These are phyloP conservation scores for Neostethus bicornis DNA, from an alignment of 2,797 vertebrate genomes.

Conservation along the genomic window DNA sequence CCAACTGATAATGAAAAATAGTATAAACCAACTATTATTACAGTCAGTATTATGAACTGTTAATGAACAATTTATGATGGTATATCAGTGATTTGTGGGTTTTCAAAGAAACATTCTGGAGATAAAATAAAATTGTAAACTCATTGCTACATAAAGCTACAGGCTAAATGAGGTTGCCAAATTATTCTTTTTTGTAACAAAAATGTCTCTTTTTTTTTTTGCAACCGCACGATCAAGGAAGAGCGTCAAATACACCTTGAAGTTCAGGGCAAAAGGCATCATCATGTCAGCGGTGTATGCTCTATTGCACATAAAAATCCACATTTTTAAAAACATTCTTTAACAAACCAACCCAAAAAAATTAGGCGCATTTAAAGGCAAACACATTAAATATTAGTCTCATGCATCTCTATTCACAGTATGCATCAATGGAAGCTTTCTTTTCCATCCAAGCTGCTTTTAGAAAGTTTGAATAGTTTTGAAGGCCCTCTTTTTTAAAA, in stretches of 20 bases:
- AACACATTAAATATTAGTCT: slow-evolving; percentile 41
- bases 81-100: not conserved
- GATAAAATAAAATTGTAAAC: slow-evolving; percentile 21
- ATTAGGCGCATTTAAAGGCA: slow-evolving; percentile 45
- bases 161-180: slow-evolving; percentile 34
- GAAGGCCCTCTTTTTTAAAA: not conserved
- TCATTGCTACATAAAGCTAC: slow-evolving; percentile 68
- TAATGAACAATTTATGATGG: too few species aligned
- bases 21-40: too few species aligned
- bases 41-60: too few species aligned
- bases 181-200: slow-evolving; percentile 8
- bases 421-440: slow-evolving; percentile 45
- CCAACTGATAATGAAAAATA: too few species aligned
- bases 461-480: not conserved
- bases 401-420: slow-evolving; percentile 75
- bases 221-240: slow-evolving; percentile 11
- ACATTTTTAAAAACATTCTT: slow-evolving; percentile 16
- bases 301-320: slow-evolving; percentile 48
- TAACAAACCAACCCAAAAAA: slow-evolving; percentile 2
- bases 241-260: slow-evolving; percentile 18
- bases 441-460: not conserved
- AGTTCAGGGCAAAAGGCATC: slow-evolving; percentile 37
- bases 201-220: slow-evolving; percentile 10
- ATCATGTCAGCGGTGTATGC: slow-evolving; percentile 42
- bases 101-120: slow-evolving; percentile 17